Evolutionary conservation across 2,113 vertebrate genomes (phyloP).

Genomic region (Ivindomyrus marchei): DNA sequence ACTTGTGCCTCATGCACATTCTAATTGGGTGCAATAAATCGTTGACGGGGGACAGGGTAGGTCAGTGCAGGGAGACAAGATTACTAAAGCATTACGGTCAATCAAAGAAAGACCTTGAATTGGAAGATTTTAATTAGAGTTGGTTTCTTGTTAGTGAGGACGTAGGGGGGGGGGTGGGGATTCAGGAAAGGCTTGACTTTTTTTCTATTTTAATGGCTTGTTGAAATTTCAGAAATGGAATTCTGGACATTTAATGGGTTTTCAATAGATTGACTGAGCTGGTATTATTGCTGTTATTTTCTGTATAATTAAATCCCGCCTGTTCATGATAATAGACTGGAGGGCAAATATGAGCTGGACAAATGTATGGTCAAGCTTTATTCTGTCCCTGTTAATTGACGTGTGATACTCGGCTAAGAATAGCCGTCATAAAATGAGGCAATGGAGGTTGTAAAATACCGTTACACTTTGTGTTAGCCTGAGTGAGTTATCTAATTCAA

Average conservation of each 20-base stretch:
- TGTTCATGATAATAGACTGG: constrained; percentile 37
- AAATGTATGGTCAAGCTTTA: constrained; percentile 27
- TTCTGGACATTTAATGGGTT: constrained; percentile 44
- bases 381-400: constrained; percentile 13
- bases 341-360: constrained; percentile 31
- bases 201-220: constrained; percentile 37
- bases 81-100: constrained; percentile 51
- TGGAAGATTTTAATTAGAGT: constrained; percentile 40
- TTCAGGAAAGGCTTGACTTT: constrained; percentile 10
- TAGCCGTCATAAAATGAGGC: constrained; percentile 13
- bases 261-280: constrained; percentile 35
- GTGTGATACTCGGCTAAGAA: constrained; percentile 5
- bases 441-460: constrained; percentile 11
- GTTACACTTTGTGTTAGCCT: constrained; percentile 5
- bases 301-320: constrained; percentile 37
- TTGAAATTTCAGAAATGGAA: constrained; percentile 47
- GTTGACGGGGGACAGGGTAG: constrained; percentile 51
- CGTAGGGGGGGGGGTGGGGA: not conserved
- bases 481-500: constrained; percentile 40
- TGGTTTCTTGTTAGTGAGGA: constrained; percentile 26
- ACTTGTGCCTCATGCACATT: constrained; percentile 35
- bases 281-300: constrained; percentile 32
- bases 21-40: constrained; percentile 57
- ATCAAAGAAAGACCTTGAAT: constrained; percentile 39
- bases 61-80: constrained; percentile 58